These are phyloP conservation scores for Cirrhinus mrigala DNA, from an alignment of 2,797 vertebrate species.

Conservation along the genomic window DNA sequence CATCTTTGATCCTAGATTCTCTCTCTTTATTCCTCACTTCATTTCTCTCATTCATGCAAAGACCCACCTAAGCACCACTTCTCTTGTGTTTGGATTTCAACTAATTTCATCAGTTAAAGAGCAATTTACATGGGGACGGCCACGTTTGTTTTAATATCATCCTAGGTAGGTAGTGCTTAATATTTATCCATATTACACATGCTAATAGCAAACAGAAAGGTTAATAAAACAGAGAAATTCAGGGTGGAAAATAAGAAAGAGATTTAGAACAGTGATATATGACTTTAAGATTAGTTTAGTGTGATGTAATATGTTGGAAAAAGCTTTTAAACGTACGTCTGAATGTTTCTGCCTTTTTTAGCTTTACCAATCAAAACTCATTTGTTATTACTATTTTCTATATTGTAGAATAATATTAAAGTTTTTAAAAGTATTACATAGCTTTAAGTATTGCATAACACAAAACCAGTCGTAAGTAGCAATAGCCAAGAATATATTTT, in stretches of 20 bases:
- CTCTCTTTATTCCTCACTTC: conserved; percentile 35
- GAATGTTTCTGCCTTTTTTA: not conserved
- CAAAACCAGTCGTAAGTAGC: too few species aligned
- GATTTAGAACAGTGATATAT: not conserved
- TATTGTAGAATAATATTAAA: too few species aligned
- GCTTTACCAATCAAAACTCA: not conserved
- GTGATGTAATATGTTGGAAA: not conserved
- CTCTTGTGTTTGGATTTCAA: conserved; percentile 75
- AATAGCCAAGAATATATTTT: too few species aligned
- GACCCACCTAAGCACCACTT: conserved; percentile 48
- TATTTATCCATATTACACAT: conserved; percentile 4
- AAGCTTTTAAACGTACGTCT: not conserved
- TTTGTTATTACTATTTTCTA: not conserved
- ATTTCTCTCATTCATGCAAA: conserved; percentile 22
- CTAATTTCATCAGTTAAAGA: conserved; percentile 66
- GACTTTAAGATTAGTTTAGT: not conserved
- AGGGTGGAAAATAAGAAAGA: not conserved
- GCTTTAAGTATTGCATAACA: too few species aligned
- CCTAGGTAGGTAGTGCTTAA: conserved; percentile 56
- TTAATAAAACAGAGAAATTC: not conserved
- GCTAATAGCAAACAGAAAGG: not conserved
- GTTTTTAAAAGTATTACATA: too few species aligned
- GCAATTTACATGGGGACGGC: conserved; percentile 41
- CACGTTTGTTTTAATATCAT: not conserved
- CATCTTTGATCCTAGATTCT: conserved; percentile 54